phyloP scores from a whole-genome alignment of 1,140 invertebrate species.

The Mercenaria mercenaria region DNA sequence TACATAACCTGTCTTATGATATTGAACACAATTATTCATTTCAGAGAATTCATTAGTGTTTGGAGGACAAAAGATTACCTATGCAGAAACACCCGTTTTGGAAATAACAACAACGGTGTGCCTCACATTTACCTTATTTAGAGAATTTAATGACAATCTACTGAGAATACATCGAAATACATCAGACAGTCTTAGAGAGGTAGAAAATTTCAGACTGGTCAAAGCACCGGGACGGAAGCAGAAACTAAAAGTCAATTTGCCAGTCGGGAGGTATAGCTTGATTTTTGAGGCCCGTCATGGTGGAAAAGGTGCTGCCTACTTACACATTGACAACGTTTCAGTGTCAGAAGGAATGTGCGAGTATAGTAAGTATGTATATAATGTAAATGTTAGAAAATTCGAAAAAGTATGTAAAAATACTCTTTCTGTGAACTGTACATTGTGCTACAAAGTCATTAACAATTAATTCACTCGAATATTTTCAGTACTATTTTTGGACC shows the following conservation, averaged over 20 bases:
- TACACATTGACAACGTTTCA: not conserved
- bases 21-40: too few relatives aligned
- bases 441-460: too few relatives aligned
- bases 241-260: not conserved
- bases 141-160: not conserved
- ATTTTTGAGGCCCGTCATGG: conserved; percentile 11
- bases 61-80: not conserved
- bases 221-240: not conserved
- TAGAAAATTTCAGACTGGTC: not conserved
- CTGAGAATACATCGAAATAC: not conserved
- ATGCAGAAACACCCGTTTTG: not conserved
- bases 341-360: not conserved
- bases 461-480: too few relatives aligned
- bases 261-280: not conserved
- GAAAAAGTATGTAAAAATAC: too few relatives aligned
- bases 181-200: not conserved
- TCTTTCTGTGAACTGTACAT: too few relatives aligned
- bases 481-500: too few relatives aligned
- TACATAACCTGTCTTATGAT: too few relatives aligned
- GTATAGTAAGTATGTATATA: not conserved
- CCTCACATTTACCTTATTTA: not conserved
- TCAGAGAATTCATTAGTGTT: not conserved
- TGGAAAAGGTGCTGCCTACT: not conserved
- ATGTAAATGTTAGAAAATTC: too few relatives aligned
- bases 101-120: not conserved